Evolutionary conservation across 2,113 vertebrate genomes (phyloP).

Genomic region (Jacana jacana): DNA sequence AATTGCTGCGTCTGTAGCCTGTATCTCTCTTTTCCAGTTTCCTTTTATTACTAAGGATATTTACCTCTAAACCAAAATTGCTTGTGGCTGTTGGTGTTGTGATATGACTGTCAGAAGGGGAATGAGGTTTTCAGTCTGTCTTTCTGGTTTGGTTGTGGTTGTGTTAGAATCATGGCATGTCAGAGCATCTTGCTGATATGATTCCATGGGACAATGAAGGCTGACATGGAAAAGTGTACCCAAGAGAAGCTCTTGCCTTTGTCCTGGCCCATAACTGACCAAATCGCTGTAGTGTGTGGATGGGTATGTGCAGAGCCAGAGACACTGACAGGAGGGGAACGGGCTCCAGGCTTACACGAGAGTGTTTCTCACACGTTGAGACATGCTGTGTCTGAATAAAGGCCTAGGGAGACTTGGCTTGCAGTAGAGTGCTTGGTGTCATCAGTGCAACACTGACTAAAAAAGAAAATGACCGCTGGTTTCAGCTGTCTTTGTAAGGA

Average conservation of each 20-base stretch:
- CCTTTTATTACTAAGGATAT: background rate
- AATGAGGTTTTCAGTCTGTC: background rate
- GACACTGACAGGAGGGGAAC: background rate
- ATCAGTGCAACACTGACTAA: background rate
- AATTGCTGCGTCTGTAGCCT: background rate
- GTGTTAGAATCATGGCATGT: background rate
- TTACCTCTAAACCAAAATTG: background rate
- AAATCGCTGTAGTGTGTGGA: too few species aligned
- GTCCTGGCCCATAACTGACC: background rate
- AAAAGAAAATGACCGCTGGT: background rate
- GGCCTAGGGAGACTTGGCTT: background rate
- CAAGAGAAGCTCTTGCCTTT: background rate
- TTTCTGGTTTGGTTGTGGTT: background rate
- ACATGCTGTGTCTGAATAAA: background rate
- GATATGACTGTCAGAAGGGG: background rate
- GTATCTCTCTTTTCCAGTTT: background rate
- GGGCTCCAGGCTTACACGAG: background rate
- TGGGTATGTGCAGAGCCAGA: background rate
- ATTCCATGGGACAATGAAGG: background rate
- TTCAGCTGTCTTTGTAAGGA: background rate
- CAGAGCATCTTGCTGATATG: background rate
- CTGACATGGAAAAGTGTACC: background rate
- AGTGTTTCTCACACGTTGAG: rapidly evolving
- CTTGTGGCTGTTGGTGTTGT: background rate
- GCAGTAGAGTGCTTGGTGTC: background rate